Percentiles rank a stretch among this genome's conserved stretches.
Conservation (phyloP, 2,113 vertebrate species). For the Nettapus auritus region DNA sequence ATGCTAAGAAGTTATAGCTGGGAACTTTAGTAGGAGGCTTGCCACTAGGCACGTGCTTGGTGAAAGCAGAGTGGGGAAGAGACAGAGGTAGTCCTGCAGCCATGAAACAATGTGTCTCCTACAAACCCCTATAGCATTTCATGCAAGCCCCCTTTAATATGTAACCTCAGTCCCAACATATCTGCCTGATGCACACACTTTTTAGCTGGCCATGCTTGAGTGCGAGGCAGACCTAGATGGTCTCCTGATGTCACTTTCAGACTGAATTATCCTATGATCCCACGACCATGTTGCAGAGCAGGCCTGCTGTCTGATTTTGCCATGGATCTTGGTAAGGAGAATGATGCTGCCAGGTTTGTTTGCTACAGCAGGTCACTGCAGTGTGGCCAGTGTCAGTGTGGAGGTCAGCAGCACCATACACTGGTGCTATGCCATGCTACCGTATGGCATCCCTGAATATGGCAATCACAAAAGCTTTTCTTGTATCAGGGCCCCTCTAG, state of each 20-base stretch:
- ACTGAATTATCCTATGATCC: not conserved
- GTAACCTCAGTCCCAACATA: not conserved
- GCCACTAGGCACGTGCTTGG: not conserved
- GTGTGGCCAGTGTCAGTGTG: not conserved
- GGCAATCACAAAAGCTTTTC: not conserved
- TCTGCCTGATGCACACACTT: not conserved
- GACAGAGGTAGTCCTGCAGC: not conserved
- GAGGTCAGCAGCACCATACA: not conserved
- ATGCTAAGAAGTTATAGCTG: not conserved
- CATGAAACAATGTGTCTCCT: not conserved
- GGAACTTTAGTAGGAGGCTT: not conserved
- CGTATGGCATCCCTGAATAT: accelerated
- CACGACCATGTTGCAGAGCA: not conserved
- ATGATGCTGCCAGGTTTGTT: not conserved
- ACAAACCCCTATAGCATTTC: not conserved
- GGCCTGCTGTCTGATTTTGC: not conserved
- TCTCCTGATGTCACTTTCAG: not conserved
- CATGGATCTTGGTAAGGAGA: not conserved
- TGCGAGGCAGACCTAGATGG: not conserved
- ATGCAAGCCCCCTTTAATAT: not conserved
- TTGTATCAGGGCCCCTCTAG: not conserved
- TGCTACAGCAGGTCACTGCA: not conserved
- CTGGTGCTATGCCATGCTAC: not conserved
- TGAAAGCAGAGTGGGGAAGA: not conserved
- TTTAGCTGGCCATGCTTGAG: not conserved